A percentile compares a stretch with the other conserved stretches of the same genome.
phyloP scores from a whole-genome alignment of 1,140 invertebrate species.

The Monochamus saltuarius region DNA sequence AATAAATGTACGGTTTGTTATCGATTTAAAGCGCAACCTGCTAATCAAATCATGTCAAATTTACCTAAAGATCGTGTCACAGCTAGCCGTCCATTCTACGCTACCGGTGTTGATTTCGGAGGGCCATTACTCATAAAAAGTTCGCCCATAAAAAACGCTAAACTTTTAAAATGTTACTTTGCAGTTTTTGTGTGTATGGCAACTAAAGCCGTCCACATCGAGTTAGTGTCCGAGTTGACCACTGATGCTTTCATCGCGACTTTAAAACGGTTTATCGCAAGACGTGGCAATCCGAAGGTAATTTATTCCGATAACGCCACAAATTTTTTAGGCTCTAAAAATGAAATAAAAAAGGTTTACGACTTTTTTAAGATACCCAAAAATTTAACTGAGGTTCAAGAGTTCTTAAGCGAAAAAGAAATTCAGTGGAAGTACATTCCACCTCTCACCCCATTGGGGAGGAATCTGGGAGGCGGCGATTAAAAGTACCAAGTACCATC shows the following conservation, averaged over 20 bases:
- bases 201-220: conserved; percentile 52
- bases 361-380: conserved; percentile 4
- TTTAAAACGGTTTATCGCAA: conserved; percentile 50
- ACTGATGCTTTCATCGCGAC: conserved; percentile 49
- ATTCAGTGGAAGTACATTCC: conserved; percentile 7
- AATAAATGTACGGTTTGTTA: conserved; percentile 13
- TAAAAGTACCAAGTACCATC: conserved; percentile 15
- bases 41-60: conserved; percentile 24
- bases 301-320: conserved; percentile 13
- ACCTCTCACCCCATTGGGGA: conserved; percentile 5
- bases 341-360: conserved; percentile 6
- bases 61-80: conserved; percentile 15
- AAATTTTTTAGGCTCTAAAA: background rate
- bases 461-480: background rate
- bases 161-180: conserved; percentile 46
- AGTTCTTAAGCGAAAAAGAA: conserved; percentile 6
- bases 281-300: conserved; percentile 33
- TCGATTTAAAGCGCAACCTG: conserved; percentile 15
- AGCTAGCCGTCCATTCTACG: conserved; percentile 4
- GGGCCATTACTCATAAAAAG: conserved; percentile 23
- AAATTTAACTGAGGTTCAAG: conserved; percentile 8
- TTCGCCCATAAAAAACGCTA: conserved; percentile 7
- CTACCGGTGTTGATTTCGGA: conserved; percentile 26
- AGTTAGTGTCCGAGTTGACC: conserved; percentile 45
- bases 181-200: conserved; percentile 49